phyloP scores from a whole-genome alignment of 2,888 invertebrate genomes.

The Hartigia nigra region DNA sequence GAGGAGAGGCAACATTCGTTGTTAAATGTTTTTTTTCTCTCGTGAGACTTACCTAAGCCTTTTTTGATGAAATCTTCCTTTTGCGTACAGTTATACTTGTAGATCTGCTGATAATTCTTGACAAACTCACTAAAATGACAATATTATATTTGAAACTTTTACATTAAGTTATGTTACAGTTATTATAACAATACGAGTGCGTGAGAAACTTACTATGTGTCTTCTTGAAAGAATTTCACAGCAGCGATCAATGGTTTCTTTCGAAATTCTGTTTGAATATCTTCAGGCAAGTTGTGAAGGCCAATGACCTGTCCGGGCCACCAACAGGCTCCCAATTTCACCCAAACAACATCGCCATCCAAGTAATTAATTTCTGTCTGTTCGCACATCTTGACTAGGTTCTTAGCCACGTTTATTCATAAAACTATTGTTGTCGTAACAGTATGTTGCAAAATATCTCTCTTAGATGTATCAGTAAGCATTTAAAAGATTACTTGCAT shows the following conservation, averaged over 20 bases:
- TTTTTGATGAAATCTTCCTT: constrained; percentile 86
- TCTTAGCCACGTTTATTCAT: constrained; percentile 23
- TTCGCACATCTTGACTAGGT: constrained; percentile 73
- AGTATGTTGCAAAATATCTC: background rate
- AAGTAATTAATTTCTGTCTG: constrained; percentile 75
- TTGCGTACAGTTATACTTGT: constrained; percentile 80
- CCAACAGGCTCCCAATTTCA: constrained; percentile 83
- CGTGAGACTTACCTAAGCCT: constrained; percentile 75
- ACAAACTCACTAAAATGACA: constrained; percentile 81
- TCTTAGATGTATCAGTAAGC: background rate
- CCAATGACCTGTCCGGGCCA: constrained; percentile 87
- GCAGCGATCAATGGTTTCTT: constrained; percentile 80
- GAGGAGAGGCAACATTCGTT: background rate
- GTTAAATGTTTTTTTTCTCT: background rate
- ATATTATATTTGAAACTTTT: constrained; percentile 3
- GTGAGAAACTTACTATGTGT: constrained; percentile 77
- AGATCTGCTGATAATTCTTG: constrained; percentile 77
- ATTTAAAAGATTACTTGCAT: background rate
- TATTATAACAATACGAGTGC: constrained; percentile 7
- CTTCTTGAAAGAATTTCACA: constrained; percentile 88
- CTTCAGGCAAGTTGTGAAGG: constrained; percentile 74
- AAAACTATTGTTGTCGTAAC: background rate
- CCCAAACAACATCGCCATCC: constrained; percentile 87
- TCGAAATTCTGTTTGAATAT: constrained; percentile 74
- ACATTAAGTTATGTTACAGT: background rate